Evolutionary conservation across 2,888 invertebrate species (phyloP).

Genomic region (Tetranychus truncatus): DNA sequence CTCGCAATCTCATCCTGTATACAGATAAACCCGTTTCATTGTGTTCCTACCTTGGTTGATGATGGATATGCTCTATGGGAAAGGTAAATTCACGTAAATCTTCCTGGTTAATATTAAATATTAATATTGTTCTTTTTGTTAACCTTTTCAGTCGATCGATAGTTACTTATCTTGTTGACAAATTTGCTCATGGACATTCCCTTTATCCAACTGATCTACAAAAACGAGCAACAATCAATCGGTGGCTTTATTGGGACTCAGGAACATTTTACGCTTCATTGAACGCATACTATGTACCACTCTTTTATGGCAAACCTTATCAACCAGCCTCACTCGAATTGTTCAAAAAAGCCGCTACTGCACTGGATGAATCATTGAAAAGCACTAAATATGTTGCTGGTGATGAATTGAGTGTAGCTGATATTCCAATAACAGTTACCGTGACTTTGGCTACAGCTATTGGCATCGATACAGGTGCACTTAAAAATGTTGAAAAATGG

Average conservation of each 20-base stretch:
- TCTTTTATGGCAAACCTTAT: neutral
- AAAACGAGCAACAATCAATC: neutral
- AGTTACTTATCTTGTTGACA: neutral
- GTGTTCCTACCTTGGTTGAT: conserved; percentile 8
- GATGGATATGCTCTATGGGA: conserved; percentile 6
- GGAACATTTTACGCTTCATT: neutral
- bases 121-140: neutral
- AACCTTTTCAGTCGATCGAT: neutral
- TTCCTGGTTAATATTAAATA: neutral
- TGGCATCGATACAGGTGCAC: neutral
- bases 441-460: neutral
- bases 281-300: neutral
- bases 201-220: conserved; percentile 9
- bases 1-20: neutral
- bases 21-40: neutral
- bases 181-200: neutral
- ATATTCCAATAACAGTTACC: neutral
- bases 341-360: neutral
- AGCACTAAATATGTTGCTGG: neutral
- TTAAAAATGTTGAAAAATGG: neutral
- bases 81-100: neutral
- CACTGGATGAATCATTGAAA: neutral
- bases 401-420: neutral
- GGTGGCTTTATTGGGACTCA: neutral
- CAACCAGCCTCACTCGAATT: neutral